Conservation (phyloP, 2,888 invertebrate genomes). For the Eupelmus urozonus region DNA sequence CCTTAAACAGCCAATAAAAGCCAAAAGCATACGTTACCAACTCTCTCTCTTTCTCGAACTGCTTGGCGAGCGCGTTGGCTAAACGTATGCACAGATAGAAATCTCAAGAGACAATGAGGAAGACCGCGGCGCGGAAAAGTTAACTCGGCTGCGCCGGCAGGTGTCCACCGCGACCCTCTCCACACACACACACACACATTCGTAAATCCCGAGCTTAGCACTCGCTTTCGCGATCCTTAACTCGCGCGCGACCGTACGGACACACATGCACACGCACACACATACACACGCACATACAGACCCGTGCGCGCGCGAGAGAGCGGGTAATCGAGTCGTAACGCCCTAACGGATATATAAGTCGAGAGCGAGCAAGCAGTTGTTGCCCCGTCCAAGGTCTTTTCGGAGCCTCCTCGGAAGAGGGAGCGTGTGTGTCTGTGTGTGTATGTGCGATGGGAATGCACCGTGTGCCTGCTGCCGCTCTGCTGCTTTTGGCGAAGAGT, state of each 20-base stretch:
- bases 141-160: slow-evolving; percentile 19
- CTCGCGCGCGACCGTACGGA: neutral
- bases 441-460: no score
- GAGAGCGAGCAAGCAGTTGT: neutral
- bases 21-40: no score
- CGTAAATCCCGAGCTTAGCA: slow-evolving; percentile 29
- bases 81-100: slow-evolving; percentile 40
- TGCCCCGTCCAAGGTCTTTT: slow-evolving; percentile 3
- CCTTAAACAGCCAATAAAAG: no score
- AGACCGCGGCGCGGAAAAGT: neutral
- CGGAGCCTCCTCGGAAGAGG: slow-evolving; percentile 21
- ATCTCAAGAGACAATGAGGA: slow-evolving; percentile 44
- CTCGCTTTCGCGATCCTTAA: neutral
- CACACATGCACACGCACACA: neutral
- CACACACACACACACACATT: neutral
- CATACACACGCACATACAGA: neutral
- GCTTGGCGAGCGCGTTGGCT: no score
- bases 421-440: no score
- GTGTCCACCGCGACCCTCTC: slow-evolving; percentile 29
- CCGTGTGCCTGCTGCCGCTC: no score
- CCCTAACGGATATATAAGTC: slow-evolving; percentile 50
- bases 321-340: slow-evolving; percentile 55
- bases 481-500: no score
- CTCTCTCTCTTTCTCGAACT: no score
- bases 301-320: slow-evolving; percentile 4